Percentiles rank a stretch among this genome's conserved stretches.
Evolutionary conservation across 2,113 vertebrate species (phyloP).

Genomic region (Nipponia nippon): DNA sequence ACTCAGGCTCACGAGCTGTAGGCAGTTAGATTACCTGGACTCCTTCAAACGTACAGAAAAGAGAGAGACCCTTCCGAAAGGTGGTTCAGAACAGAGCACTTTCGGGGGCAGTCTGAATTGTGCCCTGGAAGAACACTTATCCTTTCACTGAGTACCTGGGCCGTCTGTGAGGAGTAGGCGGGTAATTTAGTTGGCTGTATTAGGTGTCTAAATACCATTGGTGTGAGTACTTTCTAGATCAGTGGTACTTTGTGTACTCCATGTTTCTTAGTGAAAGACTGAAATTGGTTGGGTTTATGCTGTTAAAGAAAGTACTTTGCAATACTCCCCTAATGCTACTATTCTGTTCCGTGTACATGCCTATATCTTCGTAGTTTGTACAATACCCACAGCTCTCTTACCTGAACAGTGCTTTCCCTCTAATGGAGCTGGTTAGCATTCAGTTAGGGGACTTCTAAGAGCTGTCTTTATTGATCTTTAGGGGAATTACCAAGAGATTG

Average conservation of each 20-base stretch:
- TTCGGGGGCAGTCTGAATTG: background rate
- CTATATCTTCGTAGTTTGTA: background rate
- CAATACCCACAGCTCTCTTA: background rate
- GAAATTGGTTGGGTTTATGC: background rate
- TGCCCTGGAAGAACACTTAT: background rate
- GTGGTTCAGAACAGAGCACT: background rate
- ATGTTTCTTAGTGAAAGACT: background rate
- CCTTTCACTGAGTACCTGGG: background rate
- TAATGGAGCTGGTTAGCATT: background rate
- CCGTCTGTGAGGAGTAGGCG: background rate
- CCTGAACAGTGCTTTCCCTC: background rate
- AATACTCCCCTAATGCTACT: background rate
- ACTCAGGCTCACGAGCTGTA: background rate
- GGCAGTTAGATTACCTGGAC: background rate
- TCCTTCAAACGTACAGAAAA: background rate
- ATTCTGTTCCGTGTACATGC: background rate
- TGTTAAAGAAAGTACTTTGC: background rate
- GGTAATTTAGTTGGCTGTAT: background rate
- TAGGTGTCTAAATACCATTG: background rate
- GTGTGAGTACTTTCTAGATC: background rate
- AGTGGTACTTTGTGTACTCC: background rate
- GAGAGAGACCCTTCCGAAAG: background rate
- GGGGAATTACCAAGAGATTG: background rate
- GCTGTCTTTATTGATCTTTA: background rate
- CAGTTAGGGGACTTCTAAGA: background rate